Evolutionary conservation across 2,113 vertebrate genomes (phyloP).

Genomic region (Aspiorhynchus laticeps): DNA sequence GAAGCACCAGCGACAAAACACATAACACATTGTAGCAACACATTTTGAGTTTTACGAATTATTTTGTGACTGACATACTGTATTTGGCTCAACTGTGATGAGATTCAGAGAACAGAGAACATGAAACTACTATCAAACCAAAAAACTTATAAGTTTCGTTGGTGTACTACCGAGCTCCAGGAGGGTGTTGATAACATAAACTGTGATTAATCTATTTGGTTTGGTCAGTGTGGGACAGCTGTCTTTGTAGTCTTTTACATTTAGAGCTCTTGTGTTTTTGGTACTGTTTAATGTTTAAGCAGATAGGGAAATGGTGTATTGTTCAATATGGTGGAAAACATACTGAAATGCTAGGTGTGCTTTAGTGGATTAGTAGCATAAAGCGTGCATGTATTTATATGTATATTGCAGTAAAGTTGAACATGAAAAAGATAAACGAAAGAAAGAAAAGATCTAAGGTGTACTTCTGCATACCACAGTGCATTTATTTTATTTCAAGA

Average conservation of each 20-base stretch:
- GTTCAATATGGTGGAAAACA: neutral
- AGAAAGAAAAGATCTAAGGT: neutral
- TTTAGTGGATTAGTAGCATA: neutral
- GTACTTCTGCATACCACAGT: slow-evolving; percentile 2
- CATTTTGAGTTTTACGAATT: neutral
- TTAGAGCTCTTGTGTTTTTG: neutral
- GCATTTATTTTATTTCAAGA: slow-evolving; percentile 55
- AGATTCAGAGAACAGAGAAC: neutral
- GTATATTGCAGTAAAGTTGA: neutral
- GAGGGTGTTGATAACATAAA: neutral
- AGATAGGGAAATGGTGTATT: neutral
- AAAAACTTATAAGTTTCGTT: too few relatives aligned
- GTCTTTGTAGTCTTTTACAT: neutral
- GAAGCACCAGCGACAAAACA: neutral
- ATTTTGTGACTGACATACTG: neutral
- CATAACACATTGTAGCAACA: neutral
- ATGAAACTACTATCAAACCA: neutral
- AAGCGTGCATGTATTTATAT: neutral
- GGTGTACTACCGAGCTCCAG: neutral
- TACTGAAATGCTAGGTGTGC: neutral
- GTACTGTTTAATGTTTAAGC: neutral
- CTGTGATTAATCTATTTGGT: neutral
- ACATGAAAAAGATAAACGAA: neutral
- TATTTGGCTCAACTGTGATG: neutral
- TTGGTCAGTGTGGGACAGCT: neutral